Base-by-base conservation (phyloP, 2,113 vertebrate species). In the Tachuris rubrigastra region DNA sequence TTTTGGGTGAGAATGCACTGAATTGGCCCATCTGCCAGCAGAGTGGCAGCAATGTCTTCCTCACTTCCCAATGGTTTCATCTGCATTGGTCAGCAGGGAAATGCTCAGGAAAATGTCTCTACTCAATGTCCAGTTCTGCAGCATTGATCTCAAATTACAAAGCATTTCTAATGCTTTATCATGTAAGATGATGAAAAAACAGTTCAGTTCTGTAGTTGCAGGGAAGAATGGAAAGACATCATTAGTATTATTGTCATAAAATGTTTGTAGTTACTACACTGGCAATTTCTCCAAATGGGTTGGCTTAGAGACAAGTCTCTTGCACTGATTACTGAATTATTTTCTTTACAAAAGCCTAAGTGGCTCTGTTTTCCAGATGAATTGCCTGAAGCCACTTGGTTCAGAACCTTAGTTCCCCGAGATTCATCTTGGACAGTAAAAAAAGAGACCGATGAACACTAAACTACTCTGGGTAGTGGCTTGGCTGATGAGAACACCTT, bases 341-440 rank as follows among this genome's bases (percentile, higher is more conserved):
- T 85, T 94, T 93, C 94, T 87, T 93, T 56, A 69, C 18, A 75
- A 66, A 91, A 71, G 58, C 72, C 59, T 90, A 83, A 88, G 75
- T 77, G 72, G 42, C 39, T 85, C 46, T 80, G 84, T 60, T 90
- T 93, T 93, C 76, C 90, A 93, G 82, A 93, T 62, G 24, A 83
- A 94, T 55, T 80, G 67, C 87, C 81, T 24, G 46, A 76, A 91
- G 78, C 46, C 58, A 79, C 71, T 82, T 60, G 50, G 47, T 85
- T 87, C 59, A 71, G 68, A 95, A 67, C 50, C 55, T 66, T 60
- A 83, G 14, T 66, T 71, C 58, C 66, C 46, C 16, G 62, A 85
- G 87, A 72, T 82, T 90, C 73, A 83, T 59, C 74, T 78, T 80
- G 55, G 67, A 59, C 52, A 46, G 58, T 39, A 78, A 91, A 85